These are phyloP conservation scores for Antechinus flavipes DNA, from an alignment of 2,113 vertebrate genomes.

Conservation along the genomic window DNA sequence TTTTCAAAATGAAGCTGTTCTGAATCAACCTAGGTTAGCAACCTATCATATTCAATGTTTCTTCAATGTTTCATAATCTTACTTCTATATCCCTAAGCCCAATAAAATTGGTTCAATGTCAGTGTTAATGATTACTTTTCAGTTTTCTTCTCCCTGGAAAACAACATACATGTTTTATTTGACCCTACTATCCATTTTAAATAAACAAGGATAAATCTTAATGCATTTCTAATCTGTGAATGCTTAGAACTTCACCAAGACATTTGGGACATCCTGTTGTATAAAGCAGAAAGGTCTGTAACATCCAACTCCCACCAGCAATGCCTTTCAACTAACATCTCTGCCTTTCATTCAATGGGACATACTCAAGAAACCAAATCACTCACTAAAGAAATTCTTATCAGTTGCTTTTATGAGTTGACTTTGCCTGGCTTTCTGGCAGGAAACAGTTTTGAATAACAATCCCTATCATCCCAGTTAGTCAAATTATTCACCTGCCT, in stretches of 20 bases:
- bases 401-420: too few species aligned
- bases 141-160: not conserved
- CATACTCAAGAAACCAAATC: not conserved
- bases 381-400: too few species aligned
- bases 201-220: not conserved
- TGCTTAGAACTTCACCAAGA: not conserved
- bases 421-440: too few species aligned
- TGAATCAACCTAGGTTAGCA: constrained; percentile 2
- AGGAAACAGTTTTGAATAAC: too few species aligned
- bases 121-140: not conserved
- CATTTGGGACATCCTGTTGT: not conserved
- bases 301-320: not conserved
- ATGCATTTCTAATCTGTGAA: not conserved
- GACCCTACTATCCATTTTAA: not conserved
- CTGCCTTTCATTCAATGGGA: not conserved
- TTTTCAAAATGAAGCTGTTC: not conserved
- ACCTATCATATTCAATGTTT: not conserved
- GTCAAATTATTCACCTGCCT: too few species aligned
- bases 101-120: not conserved
- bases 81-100: not conserved
- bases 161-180: not conserved
- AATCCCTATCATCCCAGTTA: too few species aligned
- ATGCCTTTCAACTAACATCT: not conserved
- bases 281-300: not conserved
- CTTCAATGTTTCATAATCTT: not conserved